These are phyloP conservation scores for Stictocephala bisonia DNA, from an alignment of 2,888 invertebrate species.

Conservation along the genomic window DNA sequence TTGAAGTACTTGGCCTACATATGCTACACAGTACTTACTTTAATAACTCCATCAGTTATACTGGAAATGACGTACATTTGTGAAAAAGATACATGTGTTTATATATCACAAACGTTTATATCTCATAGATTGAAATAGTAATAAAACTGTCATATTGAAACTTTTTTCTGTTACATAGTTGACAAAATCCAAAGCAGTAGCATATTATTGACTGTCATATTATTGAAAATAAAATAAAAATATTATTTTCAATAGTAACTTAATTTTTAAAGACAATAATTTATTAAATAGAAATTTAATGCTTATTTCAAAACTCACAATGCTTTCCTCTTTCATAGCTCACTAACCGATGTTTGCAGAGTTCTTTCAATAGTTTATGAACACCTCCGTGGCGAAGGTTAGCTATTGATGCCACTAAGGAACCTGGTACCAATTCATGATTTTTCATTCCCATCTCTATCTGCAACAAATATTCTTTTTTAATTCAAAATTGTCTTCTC, in stretches of 20 bases:
- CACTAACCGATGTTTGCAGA: slow-evolving; percentile 91
- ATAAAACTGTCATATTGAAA: too few relatives aligned
- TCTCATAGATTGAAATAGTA: background rate
- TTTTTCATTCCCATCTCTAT: slow-evolving; percentile 99
- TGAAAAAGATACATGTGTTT: background rate
- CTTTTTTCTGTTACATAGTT: too few relatives aligned
- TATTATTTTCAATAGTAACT: too few relatives aligned
- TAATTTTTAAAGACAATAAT: too few relatives aligned
- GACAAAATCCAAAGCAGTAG: too few relatives aligned
- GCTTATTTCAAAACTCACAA: slow-evolving; percentile 70
- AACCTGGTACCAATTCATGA: slow-evolving; percentile 94
- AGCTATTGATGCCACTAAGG: slow-evolving; percentile 91
- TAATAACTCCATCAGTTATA: too few relatives aligned
- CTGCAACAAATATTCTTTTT: slow-evolving; percentile 69
- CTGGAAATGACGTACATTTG: background rate
- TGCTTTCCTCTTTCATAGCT: slow-evolving; percentile 95
- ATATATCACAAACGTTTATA: background rate
- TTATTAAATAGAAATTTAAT: background rate
- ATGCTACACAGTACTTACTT: too few relatives aligned
- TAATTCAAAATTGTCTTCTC: too few relatives aligned
- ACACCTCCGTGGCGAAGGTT: slow-evolving; percentile 94
- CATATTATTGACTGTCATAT: too few relatives aligned
- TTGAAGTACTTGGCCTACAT: too few relatives aligned
- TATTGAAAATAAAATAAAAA: too few relatives aligned
- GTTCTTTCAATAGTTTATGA: slow-evolving; percentile 87